These are phyloP conservation scores for Junonia oenone DNA, from an alignment of 2,888 invertebrate genomes.

Conservation along the genomic window DNA sequence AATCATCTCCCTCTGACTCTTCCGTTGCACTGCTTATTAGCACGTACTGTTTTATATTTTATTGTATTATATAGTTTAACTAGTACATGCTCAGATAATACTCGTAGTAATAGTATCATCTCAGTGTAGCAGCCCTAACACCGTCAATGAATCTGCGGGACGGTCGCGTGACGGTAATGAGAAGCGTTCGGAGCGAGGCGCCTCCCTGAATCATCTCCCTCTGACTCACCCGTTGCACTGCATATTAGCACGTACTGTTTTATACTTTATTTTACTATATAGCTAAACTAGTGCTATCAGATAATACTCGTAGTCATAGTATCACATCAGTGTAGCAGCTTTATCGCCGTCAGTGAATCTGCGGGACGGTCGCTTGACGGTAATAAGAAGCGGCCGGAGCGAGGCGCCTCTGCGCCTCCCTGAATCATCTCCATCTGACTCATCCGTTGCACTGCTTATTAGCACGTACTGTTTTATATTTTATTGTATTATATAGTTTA, in stretches of 20 bases:
- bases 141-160: slow-evolving; percentile 22
- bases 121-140: slow-evolving; percentile 12
- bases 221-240: slow-evolving; percentile 14
- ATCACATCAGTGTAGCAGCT: slow-evolving; percentile 1
- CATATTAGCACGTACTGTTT: background rate
- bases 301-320: background rate
- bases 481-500: background rate
- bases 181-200: slow-evolving; percentile 15
- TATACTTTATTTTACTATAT: background rate
- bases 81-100: too few species aligned
- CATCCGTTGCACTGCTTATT: slow-evolving; percentile 3
- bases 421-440: slow-evolving; percentile 18
- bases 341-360: slow-evolving; percentile 19
- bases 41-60: background rate
- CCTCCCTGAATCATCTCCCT: slow-evolving; percentile 20
- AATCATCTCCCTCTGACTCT: slow-evolving; percentile 17
- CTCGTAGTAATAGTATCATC: background rate
- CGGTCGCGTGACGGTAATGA: slow-evolving; percentile 1
- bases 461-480: background rate
- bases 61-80: background rate
- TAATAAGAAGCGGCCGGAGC: slow-evolving; percentile 8
- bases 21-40: background rate
- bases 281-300: too few species aligned
- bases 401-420: slow-evolving; percentile 24
- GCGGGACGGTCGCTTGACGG: slow-evolving; percentile 11